phyloP scores from a whole-genome alignment of 2,888 invertebrate species.

The Athrips mouffetella region DNA sequence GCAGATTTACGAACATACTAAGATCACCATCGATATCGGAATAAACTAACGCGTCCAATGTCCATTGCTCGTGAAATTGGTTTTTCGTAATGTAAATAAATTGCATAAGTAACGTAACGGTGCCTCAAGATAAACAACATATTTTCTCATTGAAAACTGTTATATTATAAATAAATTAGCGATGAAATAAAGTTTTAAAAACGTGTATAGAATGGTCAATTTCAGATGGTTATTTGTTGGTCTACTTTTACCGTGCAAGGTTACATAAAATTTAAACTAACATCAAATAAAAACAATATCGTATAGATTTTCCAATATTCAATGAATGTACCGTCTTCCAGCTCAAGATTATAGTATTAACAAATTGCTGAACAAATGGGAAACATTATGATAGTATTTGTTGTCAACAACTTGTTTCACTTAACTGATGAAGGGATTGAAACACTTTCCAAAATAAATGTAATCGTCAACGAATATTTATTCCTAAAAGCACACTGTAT shows the following conservation, averaged over 20 bases:
- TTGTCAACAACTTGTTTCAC: neutral
- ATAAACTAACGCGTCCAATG: conserved; percentile 66
- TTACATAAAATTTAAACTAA: neutral
- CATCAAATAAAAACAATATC: neutral
- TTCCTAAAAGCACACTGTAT: conserved; percentile 40
- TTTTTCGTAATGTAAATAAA: conserved; percentile 49
- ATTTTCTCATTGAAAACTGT: conserved; percentile 60
- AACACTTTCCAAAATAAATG: conserved; percentile 21
- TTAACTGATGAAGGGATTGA: neutral
- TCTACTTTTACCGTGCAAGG: neutral
- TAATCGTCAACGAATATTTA: conserved; percentile 42
- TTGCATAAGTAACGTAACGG: conserved; percentile 53
- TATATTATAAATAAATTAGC: conserved; percentile 23
- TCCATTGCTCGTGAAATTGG: conserved; percentile 54
- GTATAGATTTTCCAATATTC: neutral
- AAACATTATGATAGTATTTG: neutral
- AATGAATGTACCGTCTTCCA: neutral
- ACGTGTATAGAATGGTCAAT: too few species aligned
- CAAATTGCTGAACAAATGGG: neutral
- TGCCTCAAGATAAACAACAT: conserved; percentile 62
- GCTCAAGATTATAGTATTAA: conserved; percentile 13
- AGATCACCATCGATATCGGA: conserved; percentile 47
- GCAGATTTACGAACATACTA: conserved; percentile 65
- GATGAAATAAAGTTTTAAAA: conserved; percentile 1
- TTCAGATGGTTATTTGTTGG: neutral